phyloP scores from a whole-genome alignment of 1,140 invertebrate genomes.

The Atta cephalotes region DNA sequence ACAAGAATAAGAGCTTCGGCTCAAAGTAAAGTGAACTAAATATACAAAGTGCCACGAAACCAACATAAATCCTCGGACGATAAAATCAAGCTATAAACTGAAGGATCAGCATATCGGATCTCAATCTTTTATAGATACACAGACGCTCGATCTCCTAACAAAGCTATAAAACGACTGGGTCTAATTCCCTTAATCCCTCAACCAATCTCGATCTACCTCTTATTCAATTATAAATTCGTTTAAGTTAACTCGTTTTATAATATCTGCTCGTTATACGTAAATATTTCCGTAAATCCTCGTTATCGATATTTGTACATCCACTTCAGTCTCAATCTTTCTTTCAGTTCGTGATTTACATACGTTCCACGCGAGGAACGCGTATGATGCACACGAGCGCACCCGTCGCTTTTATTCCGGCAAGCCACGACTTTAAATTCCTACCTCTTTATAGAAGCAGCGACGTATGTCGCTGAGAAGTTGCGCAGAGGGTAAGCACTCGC shows the following conservation, averaged over 20 bases:
- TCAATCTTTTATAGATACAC: slow-evolving; percentile 23
- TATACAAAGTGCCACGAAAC: not conserved
- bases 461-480: slow-evolving; percentile 52
- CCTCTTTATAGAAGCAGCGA: slow-evolving; percentile 55
- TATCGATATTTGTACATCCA: slow-evolving; percentile 29
- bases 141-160: slow-evolving; percentile 15
- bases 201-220: not conserved
- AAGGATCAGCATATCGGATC: slow-evolving; percentile 37
- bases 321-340: slow-evolving; percentile 3
- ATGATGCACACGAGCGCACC: not conserved
- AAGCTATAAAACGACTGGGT: slow-evolving; percentile 3
- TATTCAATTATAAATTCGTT: slow-evolving; percentile 6
- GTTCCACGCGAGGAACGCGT: slow-evolving; percentile 1
- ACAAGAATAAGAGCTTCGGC: not conserved
- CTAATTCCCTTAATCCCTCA: not conserved
- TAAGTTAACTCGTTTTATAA: not conserved
- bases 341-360: slow-evolving; percentile 34
- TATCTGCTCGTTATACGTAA: not conserved
- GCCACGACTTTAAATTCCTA: slow-evolving; percentile 51
- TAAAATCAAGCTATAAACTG: slow-evolving; percentile 45
- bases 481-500: slow-evolving; percentile 43
- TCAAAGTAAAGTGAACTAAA: not conserved
- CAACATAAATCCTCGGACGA: slow-evolving; percentile 8
- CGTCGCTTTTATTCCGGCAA: slow-evolving; percentile 38
- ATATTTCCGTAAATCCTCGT: not conserved